A percentile compares a stretch with the other conserved stretches of the same genome.
Evolutionary conservation across 2,113 vertebrate genomes (phyloP).

Genomic region (Rhinolophus sinicus): DNA sequence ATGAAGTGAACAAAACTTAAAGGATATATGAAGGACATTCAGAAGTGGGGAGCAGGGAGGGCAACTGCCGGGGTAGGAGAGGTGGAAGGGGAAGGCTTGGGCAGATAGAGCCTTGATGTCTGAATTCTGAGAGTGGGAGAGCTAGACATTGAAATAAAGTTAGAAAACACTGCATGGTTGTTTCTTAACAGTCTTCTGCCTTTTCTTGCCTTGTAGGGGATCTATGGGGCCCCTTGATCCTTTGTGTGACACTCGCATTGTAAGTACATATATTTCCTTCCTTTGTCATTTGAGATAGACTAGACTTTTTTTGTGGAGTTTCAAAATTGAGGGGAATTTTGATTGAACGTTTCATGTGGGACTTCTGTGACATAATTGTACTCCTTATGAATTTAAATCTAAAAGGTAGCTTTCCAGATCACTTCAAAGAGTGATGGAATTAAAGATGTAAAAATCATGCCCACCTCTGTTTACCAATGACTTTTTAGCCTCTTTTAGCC

Average conservation of each 20-base stretch:
- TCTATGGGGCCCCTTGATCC: slow-evolving; percentile 97
- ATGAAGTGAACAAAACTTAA: slow-evolving; percentile 6
- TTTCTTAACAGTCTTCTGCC: slow-evolving; percentile 49
- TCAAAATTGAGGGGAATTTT: slow-evolving; percentile 32
- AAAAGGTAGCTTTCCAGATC: slow-evolving; percentile 15
- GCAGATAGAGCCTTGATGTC: slow-evolving; percentile 1
- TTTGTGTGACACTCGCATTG: slow-evolving; percentile 96
- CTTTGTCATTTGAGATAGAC: slow-evolving; percentile 52
- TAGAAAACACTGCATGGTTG: not conserved
- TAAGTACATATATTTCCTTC: slow-evolving; percentile 85
- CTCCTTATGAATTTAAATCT: slow-evolving; percentile 16
- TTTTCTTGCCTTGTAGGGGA: slow-evolving; percentile 89
- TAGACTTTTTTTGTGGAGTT: slow-evolving; percentile 18
- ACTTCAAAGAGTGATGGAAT: slow-evolving; percentile 1
- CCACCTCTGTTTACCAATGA: not conserved
- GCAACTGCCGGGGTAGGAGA: not conserved
- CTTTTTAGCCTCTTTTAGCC: slow-evolving; percentile 11
- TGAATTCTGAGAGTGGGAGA: not conserved
- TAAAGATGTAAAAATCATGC: slow-evolving; percentile 5
- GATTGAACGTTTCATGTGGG: not conserved
- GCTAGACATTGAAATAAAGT: not conserved
- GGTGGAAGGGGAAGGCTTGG: not conserved
- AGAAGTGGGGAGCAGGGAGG: not conserved
- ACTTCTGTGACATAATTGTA: not conserved
- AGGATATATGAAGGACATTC: not conserved